Evolutionary conservation across 2,797 vertebrate species (phyloP).

Genomic region (Fringilla coelebs): DNA sequence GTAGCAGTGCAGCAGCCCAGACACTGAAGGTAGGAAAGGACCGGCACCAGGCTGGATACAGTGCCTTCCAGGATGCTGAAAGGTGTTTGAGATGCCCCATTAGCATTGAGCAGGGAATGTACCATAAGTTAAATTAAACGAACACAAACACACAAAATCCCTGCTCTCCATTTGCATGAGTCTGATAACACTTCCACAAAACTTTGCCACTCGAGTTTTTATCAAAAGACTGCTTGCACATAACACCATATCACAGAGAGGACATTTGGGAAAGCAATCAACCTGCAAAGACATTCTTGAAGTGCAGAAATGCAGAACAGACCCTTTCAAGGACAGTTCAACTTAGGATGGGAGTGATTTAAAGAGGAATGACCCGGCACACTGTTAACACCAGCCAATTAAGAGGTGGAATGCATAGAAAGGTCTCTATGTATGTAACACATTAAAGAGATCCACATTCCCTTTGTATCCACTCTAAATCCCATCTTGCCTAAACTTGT

Average conservation of each 20-base stretch:
- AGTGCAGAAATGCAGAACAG: background rate
- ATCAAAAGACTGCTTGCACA: background rate
- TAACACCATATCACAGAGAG: fast-evolving
- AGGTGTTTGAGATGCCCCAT: background rate
- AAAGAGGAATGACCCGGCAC: background rate
- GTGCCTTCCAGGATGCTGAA: background rate
- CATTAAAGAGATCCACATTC: background rate
- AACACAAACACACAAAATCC: background rate
- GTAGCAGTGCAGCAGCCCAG: background rate
- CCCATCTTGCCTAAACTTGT: background rate
- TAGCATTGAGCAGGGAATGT: background rate
- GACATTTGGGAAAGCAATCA: slow-evolving; percentile 9
- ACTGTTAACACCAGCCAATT: background rate
- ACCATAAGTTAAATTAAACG: background rate
- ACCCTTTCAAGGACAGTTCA: slow-evolving; percentile 2
- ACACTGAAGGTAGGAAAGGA: background rate
- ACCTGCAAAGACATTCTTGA: background rate
- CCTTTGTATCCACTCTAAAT: slow-evolving; percentile 20
- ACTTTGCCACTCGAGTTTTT: fast-evolving
- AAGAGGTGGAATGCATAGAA: background rate
- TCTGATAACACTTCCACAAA: background rate
- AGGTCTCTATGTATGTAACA: fast-evolving
- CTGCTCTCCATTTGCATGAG: background rate
- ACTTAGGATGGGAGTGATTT: background rate
- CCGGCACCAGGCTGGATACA: background rate